phyloP scores from a whole-genome alignment of 2,797 vertebrate genomes.

The Atherinosoma microstoma region DNA sequence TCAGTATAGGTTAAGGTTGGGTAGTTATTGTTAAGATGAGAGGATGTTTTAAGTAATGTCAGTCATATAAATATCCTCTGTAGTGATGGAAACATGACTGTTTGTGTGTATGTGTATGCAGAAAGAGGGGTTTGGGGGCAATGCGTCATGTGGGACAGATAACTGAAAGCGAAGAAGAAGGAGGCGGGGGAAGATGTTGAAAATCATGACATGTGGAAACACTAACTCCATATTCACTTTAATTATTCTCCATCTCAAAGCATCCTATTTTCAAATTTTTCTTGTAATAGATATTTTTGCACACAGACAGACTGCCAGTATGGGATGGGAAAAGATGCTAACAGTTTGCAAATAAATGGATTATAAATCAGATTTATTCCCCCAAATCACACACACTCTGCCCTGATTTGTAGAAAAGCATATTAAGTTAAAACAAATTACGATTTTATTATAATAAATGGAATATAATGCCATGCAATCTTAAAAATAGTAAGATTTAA shows the following conservation, averaged over 20 bases:
- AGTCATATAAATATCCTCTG: neutral
- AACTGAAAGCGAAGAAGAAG: conserved; percentile 31
- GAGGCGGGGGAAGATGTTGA: conserved; percentile 12
- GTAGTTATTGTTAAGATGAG: neutral
- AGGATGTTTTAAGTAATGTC: neutral
- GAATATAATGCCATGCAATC: conserved; percentile 7
- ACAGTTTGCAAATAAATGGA: conserved; percentile 36
- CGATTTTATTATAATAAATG: conserved; percentile 37
- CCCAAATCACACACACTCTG: conserved; percentile 7
- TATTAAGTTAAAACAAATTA: conserved; percentile 40
- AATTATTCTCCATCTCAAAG: conserved; percentile 55
- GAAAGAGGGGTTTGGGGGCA: conserved; percentile 4
- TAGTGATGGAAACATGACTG: neutral
- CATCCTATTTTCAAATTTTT: conserved; percentile 49
- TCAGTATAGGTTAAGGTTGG: conserved; percentile 27
- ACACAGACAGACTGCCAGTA: conserved; percentile 36
- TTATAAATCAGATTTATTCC: conserved; percentile 46
- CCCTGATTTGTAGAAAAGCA: neutral
- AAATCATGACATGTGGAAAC: conserved; percentile 54
- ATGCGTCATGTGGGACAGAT: conserved; percentile 67
- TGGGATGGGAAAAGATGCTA: conserved; percentile 27
- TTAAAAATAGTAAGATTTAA: conserved; percentile 9
- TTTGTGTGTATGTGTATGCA: neutral
- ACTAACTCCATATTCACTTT: conserved; percentile 30
- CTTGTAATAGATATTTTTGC: conserved; percentile 61